A percentile compares a stretch with the other conserved stretches of the same genome.
These are phyloP conservation scores for Zaprionus ghesquierei DNA, from an alignment of 1,140 invertebrate species.

Conservation along the genomic window DNA sequence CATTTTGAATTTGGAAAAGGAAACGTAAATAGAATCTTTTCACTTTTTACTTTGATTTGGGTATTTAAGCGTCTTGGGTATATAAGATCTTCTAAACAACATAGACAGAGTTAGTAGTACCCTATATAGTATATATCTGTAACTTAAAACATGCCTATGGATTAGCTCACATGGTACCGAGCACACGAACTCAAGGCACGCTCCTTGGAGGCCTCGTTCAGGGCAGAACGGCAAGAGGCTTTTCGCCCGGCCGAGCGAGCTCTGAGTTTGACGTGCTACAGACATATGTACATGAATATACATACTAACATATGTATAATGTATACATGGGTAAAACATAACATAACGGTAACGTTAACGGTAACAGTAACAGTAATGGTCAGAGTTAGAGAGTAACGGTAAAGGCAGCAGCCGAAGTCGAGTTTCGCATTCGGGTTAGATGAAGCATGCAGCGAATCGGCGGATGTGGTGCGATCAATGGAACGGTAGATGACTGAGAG, in stretches of 20 bases:
- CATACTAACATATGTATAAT: neutral
- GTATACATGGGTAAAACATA: slow-evolving; percentile 18
- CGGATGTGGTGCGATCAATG: neutral
- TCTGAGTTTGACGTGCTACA: slow-evolving; percentile 12
- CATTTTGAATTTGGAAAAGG: neutral
- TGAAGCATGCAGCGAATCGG: slow-evolving; percentile 34
- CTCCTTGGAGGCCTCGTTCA: neutral
- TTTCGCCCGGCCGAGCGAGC: neutral
- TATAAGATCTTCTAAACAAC: neutral
- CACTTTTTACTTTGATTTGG: neutral
- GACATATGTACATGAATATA: neutral
- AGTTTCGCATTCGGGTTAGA: slow-evolving; percentile 29
- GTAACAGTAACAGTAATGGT: neutral
- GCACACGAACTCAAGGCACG: slow-evolving; percentile 7
- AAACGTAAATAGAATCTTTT: neutral
- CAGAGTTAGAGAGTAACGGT: neutral
- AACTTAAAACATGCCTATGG: slow-evolving; percentile 49
- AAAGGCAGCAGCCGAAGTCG: slow-evolving; percentile 12
- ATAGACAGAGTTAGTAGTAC: slow-evolving; percentile 31
- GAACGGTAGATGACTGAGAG: neutral
- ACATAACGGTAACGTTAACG: neutral
- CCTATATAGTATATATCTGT: slow-evolving; percentile 18
- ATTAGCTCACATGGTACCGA: slow-evolving; percentile 9
- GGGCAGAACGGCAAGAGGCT: neutral
- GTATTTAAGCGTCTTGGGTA: neutral